Conservation (phyloP, 2,888 invertebrate genomes). For the Pyrrhia umbra region DNA sequence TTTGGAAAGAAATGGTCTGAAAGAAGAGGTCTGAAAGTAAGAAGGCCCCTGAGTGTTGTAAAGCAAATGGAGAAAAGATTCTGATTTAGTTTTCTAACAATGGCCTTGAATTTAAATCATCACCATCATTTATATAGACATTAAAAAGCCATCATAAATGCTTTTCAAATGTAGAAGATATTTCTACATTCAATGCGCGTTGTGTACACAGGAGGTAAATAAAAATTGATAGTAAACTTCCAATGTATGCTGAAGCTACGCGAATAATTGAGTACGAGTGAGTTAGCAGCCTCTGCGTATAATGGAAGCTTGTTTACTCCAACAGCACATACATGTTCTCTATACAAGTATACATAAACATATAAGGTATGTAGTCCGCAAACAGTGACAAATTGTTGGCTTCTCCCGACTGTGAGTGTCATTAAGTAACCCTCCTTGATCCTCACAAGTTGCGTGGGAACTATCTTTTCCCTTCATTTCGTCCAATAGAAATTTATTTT, state of each 20-base stretch:
- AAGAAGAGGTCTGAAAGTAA: background rate
- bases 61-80: background rate
- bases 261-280: background rate
- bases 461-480: constrained; percentile 40
- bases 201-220: background rate
- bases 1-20: no score
- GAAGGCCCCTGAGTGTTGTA: background rate
- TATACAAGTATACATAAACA: background rate
- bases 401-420: constrained; percentile 41
- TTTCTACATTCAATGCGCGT: background rate
- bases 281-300: background rate
- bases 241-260: background rate
- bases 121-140: no score
- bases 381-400: constrained; percentile 47
- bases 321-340: background rate
- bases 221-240: constrained; percentile 2
- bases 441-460: constrained; percentile 57
- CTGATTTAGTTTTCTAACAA: background rate
- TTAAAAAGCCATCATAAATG: background rate
- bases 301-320: constrained; percentile 20
- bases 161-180: background rate
- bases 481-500: constrained; percentile 37
- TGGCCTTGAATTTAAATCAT: background rate
- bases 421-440: constrained; percentile 58
- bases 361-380: constrained; percentile 16